phyloP scores from a whole-genome alignment of 2,888 invertebrate species.

The Orchesella flavescens region DNA sequence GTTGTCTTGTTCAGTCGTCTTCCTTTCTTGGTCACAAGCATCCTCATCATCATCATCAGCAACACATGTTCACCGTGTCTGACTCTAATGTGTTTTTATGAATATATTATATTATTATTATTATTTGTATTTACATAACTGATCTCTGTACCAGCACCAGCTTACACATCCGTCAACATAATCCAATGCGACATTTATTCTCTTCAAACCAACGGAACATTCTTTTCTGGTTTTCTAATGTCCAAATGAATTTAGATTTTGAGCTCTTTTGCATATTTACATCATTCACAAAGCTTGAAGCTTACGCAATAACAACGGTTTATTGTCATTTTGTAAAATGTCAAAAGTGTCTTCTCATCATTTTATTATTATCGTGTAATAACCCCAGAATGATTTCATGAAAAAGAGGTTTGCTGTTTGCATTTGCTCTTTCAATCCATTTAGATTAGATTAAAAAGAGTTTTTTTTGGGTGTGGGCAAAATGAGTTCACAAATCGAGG shows the following conservation, averaged over 20 bases:
- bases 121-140: too few relatives aligned
- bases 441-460: neutral
- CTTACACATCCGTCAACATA: neutral
- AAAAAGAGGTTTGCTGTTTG: neutral
- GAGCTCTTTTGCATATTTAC: neutral
- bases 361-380: neutral
- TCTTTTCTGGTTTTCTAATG: conserved; percentile 1
- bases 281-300: neutral
- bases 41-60: neutral
- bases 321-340: conserved; percentile 23
- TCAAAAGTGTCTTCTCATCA: conserved; percentile 13
- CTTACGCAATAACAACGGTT: neutral
- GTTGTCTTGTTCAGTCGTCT: neutral
- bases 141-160: neutral
- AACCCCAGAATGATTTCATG: too few relatives aligned
- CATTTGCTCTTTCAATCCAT: neutral
- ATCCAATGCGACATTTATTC: neutral
- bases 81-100: neutral
- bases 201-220: neutral
- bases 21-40: neutral
- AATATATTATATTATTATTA: too few relatives aligned
- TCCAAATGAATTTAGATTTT: neutral
- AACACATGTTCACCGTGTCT: neutral
- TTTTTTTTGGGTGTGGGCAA: conserved; percentile 32
- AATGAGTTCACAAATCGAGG: conserved; percentile 8